Evolutionary conservation across 1,140 invertebrate genomes (phyloP).

Genomic region (Zophobas morio): DNA sequence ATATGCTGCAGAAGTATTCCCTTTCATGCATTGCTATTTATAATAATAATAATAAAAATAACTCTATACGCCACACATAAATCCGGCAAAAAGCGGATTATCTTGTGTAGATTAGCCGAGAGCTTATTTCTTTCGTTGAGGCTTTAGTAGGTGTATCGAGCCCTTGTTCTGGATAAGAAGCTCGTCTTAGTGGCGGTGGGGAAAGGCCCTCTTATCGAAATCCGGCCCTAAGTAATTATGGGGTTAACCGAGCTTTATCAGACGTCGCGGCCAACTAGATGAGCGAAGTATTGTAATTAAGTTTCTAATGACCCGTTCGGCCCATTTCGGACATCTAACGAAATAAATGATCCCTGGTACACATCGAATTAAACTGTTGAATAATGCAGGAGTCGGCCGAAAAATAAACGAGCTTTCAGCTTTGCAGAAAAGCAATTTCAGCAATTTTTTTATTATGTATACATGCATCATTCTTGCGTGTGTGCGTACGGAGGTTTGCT

Average conservation of each 20-base stretch:
- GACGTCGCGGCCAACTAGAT: constrained; percentile 39
- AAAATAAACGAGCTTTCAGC: constrained; percentile 37
- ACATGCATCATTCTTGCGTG: constrained; percentile 36
- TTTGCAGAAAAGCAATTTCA: constrained; percentile 32
- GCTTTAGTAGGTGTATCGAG: constrained; percentile 42
- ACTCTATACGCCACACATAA: neutral
- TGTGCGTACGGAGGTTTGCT: constrained; percentile 20
- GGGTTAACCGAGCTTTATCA: constrained; percentile 45
- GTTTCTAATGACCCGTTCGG: constrained; percentile 40
- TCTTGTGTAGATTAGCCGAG: constrained; percentile 36
- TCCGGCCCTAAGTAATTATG: constrained; percentile 46
- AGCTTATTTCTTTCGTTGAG: constrained; percentile 40
- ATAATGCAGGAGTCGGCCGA: constrained; percentile 21
- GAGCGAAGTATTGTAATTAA: constrained; percentile 45
- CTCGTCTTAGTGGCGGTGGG: constrained; percentile 34
- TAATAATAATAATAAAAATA: constrained; percentile 6
- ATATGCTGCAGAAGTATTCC: too few relatives aligned
- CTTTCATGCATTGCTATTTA: neutral
- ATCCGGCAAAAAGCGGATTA: constrained; percentile 38
- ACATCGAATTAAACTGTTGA: constrained; percentile 29
- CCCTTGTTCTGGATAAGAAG: constrained; percentile 31
- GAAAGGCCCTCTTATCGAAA: constrained; percentile 43
- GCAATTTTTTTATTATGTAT: constrained; percentile 32
- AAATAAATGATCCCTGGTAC: constrained; percentile 18
- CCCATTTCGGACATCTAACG: constrained; percentile 22